Evolutionary conservation across 2,113 vertebrate genomes (phyloP).

Genomic region (Dicaeum eximium): DNA sequence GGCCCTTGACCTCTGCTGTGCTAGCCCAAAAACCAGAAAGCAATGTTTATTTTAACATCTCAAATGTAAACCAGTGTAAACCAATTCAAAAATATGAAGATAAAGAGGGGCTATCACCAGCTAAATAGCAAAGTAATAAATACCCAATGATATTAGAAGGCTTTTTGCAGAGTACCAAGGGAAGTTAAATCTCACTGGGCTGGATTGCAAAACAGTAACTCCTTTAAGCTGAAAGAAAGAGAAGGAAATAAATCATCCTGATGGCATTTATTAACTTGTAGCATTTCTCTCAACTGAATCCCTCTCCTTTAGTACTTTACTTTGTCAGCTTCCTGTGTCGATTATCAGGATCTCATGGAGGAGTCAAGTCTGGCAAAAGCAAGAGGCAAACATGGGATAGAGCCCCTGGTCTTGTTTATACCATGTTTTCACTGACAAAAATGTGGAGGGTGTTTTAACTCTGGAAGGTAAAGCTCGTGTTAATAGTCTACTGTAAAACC

Average conservation of each 20-base stretch:
- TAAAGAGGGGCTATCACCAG: background rate
- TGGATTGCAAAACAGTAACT: background rate
- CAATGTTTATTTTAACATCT: slow-evolving; percentile 8
- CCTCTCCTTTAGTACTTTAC: background rate
- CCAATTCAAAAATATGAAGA: slow-evolving; percentile 9
- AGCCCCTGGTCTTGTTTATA: background rate
- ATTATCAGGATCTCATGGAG: background rate
- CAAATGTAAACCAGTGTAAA: slow-evolving; percentile 26
- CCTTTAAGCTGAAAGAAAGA: slow-evolving; percentile 45
- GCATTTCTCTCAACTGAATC: slow-evolving; percentile 38
- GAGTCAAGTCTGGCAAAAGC: background rate
- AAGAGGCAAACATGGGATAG: background rate
- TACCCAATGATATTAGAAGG: background rate
- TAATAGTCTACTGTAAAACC: background rate
- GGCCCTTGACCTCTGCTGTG: background rate
- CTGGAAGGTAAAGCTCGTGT: background rate
- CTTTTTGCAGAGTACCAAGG: slow-evolving; percentile 3
- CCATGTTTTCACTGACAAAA: background rate
- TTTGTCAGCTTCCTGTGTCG: background rate
- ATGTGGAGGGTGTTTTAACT: background rate
- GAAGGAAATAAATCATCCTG: slow-evolving; percentile 46
- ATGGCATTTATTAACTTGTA: slow-evolving; percentile 34
- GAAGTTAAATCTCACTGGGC: background rate
- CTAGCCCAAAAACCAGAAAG: slow-evolving; percentile 3
- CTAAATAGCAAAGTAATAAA: background rate